Base-by-base conservation (phyloP, 1,140 invertebrate species). In the Pararge aegeria region DNA sequence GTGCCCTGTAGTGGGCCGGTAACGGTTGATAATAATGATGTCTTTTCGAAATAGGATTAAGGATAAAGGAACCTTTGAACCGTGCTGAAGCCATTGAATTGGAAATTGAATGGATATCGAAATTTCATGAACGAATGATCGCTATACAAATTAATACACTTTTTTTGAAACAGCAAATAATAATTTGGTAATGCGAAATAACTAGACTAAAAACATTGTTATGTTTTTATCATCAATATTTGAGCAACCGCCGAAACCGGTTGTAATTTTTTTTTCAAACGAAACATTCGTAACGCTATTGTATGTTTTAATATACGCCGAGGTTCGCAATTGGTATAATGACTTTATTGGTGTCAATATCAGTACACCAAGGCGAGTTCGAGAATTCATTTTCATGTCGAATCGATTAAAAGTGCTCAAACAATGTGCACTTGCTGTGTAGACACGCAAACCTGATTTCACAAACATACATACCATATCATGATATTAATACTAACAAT, bases 321-420 rank as follows among this genome's bases (percentile, higher is more conserved):
- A 61, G 53, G 49, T 63, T 70, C 56, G 53, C 69, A 70, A 69
- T 72, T 61, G 62, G 69, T 50, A 68, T 57, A 59, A 49, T 53
- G 66, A 60, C 57, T 69, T 64, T 68, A 73, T 75, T 73, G 61
- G 68, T 73, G 73, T 75, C 73, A 75, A 70, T 73, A 75, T 73
- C 70, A 67, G 60, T 58, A 65, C 58, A 59, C 64, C 63, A 58
- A 71, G 62, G 68, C 51, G 64, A 68, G 53, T 65, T 55, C 37
- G 52, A 73, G 61, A 75, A 78, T 75, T 66, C 55, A 76, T 78
- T 71, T 72, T 70, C 66, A 74, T 70, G 67, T 66, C 68, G 70
- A 80, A 80, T 75, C 64, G 67, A 80, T 74, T 74, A 70, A n/a
- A 64, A 73, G 61, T 79, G 64, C 68, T 63, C 64, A 48, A 68